Conservation (phyloP, 2,888 invertebrate species). For the Mesochorus sp. region DNA sequence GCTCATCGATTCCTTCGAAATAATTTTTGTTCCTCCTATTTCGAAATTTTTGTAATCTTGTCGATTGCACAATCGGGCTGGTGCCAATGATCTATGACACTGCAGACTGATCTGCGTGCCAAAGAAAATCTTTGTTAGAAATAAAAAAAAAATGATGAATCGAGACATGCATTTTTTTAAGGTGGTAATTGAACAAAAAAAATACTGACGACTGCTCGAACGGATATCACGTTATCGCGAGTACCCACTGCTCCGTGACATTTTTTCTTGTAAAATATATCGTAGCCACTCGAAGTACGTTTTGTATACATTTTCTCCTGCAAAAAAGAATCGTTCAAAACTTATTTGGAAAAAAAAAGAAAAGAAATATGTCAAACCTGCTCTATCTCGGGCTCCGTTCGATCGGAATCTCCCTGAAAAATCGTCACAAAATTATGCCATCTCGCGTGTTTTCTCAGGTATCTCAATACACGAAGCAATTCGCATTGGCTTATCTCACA, state of each 20-base stretch:
- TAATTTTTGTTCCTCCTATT: neutral
- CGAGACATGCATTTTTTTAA: neutral
- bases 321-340: neutral
- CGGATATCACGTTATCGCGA: slow-evolving; percentile 40
- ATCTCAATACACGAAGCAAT: slow-evolving; percentile 52
- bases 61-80: slow-evolving; percentile 50
- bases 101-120: slow-evolving; percentile 56
- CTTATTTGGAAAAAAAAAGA: neutral
- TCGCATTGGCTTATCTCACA: slow-evolving; percentile 51
- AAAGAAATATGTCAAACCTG: slow-evolving; percentile 14
- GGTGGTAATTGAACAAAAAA: neutral
- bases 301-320: slow-evolving; percentile 56
- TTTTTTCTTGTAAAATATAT: slow-evolving; percentile 58
- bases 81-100: slow-evolving; percentile 55
- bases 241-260: slow-evolving; percentile 25
- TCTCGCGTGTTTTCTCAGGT: slow-evolving; percentile 60
- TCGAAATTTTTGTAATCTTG: slow-evolving; percentile 29
- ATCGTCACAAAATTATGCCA: slow-evolving; percentile 60
- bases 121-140: neutral
- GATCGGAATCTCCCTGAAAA: slow-evolving; percentile 49
- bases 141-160: neutral
- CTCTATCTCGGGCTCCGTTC: slow-evolving; percentile 32
- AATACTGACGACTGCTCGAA: slow-evolving; percentile 49
- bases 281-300: slow-evolving; percentile 46
- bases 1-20: slow-evolving; percentile 26